These are phyloP conservation scores for Ochropleura plecta DNA, from an alignment of 2,888 invertebrate species.

Conservation along the genomic window DNA sequence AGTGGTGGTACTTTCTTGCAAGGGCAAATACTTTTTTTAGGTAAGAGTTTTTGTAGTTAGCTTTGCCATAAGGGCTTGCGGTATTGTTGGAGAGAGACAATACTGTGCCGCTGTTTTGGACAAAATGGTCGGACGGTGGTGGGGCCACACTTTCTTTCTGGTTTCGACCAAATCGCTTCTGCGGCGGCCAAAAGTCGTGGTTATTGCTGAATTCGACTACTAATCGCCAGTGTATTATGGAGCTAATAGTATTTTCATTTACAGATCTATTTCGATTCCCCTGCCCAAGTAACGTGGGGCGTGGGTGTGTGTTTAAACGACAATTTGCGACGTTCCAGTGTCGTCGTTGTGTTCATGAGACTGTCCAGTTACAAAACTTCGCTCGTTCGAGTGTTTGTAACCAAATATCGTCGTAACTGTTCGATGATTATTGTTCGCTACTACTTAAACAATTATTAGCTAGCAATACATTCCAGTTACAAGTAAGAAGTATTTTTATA, in stretches of 20 bases:
- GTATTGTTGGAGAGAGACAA: too few species aligned
- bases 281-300: constrained; percentile 57
- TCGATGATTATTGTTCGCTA: constrained; percentile 51
- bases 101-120: neutral
- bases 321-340: constrained; percentile 53
- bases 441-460: constrained; percentile 43
- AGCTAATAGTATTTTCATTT: constrained; percentile 45
- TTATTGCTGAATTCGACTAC: neutral
- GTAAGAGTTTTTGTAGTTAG: too few species aligned
- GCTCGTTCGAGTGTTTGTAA: constrained; percentile 52
- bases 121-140: neutral
- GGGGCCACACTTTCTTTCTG: neutral
- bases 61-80: too few species aligned
- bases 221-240: neutral
- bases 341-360: constrained; percentile 63
- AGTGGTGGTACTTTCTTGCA: neutral
- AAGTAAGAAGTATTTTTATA: constrained; percentile 63
- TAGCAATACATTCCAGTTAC: constrained; percentile 49
- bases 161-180: neutral
- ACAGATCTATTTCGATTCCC: constrained; percentile 68
- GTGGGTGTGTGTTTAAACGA: constrained; percentile 52
- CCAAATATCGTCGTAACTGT: constrained; percentile 64
- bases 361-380: constrained; percentile 60
- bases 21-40: too few species aligned
- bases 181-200: neutral